Percentiles rank a stretch among this genome's conserved stretches.
Evolutionary conservation across 2,888 invertebrate genomes (phyloP).

Genomic region (Ferrisia virgata): DNA sequence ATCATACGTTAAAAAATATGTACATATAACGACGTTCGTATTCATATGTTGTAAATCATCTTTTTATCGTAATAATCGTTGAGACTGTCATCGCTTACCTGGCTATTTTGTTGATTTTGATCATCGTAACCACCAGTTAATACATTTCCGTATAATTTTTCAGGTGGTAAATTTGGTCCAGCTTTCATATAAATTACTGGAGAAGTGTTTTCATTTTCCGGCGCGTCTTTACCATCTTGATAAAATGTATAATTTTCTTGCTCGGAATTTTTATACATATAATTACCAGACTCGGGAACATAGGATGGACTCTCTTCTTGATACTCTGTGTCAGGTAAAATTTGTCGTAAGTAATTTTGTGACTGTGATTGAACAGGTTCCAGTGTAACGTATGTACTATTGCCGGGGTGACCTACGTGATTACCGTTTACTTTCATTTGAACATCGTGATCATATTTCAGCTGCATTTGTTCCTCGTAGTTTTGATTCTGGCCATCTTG

Average conservation of each 20-base stretch:
- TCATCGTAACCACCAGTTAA: neutral
- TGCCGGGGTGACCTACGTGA: slow-evolving; percentile 1
- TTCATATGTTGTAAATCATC: neutral
- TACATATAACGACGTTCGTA: neutral
- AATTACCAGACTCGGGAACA: neutral
- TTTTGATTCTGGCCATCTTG: neutral
- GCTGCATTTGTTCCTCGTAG: neutral
- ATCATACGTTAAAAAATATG: neutral
- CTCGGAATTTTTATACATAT: slow-evolving; percentile 8
- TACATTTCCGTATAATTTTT: slow-evolving; percentile 26
- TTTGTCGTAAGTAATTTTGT: neutral
- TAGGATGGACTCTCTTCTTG: slow-evolving; percentile 24
- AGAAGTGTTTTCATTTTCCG: neutral
- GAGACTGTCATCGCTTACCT: neutral
- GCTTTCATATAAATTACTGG: slow-evolving; percentile 30
- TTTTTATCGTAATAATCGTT: neutral
- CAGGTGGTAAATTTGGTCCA: neutral
- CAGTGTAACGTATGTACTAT: slow-evolving; percentile 38
- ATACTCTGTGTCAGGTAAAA: slow-evolving; percentile 25
- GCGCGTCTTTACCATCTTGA: neutral
- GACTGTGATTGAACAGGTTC: neutral
- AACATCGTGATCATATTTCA: slow-evolving; percentile 31
- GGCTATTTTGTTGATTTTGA: slow-evolving; percentile 22
- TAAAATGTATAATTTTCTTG: neutral
- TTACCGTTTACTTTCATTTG: slow-evolving; percentile 4